Evolutionary conservation across 2,113 vertebrate species (phyloP).

Genomic region (Stigmatopora nigra): DNA sequence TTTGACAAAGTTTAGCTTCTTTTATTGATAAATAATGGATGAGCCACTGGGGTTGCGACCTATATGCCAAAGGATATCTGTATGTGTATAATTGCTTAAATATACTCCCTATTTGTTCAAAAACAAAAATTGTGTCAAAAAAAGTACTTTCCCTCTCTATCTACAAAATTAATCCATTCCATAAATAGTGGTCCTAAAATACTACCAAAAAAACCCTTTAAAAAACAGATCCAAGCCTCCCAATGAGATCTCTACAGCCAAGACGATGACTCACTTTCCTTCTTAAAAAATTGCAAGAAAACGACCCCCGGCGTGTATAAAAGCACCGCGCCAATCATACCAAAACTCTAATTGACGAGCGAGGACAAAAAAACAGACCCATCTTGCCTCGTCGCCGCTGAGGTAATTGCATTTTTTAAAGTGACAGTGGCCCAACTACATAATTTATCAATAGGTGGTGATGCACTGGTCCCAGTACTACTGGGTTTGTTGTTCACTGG

Average conservation of each 20-base stretch:
- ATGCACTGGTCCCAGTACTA: slow-evolving; percentile 45
- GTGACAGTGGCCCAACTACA: slow-evolving; percentile 63
- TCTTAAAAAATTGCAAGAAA: background rate
- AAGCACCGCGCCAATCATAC: background rate
- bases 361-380: slow-evolving; percentile 65
- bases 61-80: slow-evolving; percentile 11
- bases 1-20: slow-evolving; percentile 49
- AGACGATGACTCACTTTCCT: background rate
- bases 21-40: slow-evolving; percentile 38
- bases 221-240: too few relatives aligned
- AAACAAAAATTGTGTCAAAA: slow-evolving; percentile 31
- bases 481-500: slow-evolving; percentile 44
- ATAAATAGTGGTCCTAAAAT: too few relatives aligned
- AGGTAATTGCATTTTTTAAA: slow-evolving; percentile 66
- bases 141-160: slow-evolving; percentile 26
- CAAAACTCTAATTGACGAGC: slow-evolving; percentile 29
- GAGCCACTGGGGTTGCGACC: slow-evolving; percentile 41
- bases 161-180: slow-evolving; percentile 9
- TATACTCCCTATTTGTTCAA: slow-evolving; percentile 27
- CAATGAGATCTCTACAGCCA: background rate
- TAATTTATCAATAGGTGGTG: slow-evolving; percentile 69
- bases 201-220: too few relatives aligned
- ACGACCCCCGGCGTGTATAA: background rate
- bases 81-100: slow-evolving; percentile 8
- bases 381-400: slow-evolving; percentile 63